phyloP scores from a whole-genome alignment of 2,113 vertebrate species.

The Oxyruncus cristatus region DNA sequence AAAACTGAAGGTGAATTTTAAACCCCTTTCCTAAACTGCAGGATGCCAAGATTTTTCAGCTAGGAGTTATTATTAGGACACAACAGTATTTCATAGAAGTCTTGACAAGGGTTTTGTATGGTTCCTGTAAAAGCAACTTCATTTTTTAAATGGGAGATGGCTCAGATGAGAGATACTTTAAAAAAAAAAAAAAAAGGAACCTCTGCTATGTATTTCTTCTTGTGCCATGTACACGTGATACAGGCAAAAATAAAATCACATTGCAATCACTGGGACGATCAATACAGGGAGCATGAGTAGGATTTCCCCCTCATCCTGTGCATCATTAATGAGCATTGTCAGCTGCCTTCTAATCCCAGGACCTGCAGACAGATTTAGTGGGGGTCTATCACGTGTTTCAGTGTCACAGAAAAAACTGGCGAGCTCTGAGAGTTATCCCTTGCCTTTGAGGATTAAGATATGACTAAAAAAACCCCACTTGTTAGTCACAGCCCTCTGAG shows the following conservation, averaged over 20 bases:
- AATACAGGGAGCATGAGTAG: neutral
- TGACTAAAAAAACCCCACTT: neutral
- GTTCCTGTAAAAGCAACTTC: slow-evolving; percentile 45
- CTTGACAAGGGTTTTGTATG: slow-evolving; percentile 24
- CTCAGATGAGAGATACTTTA: neutral
- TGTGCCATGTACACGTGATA: neutral
- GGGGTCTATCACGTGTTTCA: neutral
- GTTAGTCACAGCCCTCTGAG: neutral
- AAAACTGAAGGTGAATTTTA: slow-evolving; percentile 59
- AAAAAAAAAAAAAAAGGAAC: slow-evolving; percentile 35
- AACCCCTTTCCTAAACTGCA: slow-evolving; percentile 39
- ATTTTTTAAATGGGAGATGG: slow-evolving; percentile 12
- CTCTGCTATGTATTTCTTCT: neutral
- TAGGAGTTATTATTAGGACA: slow-evolving; percentile 51
- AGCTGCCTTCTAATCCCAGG: neutral
- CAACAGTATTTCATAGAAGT: slow-evolving; percentile 22
- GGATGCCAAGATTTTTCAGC: slow-evolving; percentile 57
- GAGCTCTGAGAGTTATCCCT: neutral
- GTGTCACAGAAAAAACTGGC: neutral
- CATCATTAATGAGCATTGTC: neutral
- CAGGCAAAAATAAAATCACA: neutral
- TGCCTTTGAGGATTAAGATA: neutral
- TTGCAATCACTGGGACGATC: neutral
- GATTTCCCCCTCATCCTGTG: neutral
- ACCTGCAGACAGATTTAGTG: neutral